phyloP scores from a whole-genome alignment of 1,140 invertebrate species.

The Trichonephila clavipes region DNA sequence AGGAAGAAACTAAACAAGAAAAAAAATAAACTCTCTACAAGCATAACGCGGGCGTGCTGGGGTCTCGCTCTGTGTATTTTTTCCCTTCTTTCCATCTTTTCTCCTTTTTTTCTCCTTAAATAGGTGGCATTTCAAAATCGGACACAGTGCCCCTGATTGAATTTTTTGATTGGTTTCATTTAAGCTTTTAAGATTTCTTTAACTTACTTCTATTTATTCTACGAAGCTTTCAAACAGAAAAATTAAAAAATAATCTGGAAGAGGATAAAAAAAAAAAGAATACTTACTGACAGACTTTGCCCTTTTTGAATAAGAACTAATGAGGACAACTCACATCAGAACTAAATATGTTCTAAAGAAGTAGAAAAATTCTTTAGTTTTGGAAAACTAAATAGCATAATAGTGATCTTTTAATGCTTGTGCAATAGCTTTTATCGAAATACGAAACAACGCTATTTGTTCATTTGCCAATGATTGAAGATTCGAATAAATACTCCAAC shows the following conservation, averaged over 20 bases:
- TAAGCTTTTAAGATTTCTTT: conserved; percentile 46
- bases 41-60: background rate
- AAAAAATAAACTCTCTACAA: background rate
- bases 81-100: background rate
- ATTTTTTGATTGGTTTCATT: conserved; percentile 43
- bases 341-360: background rate
- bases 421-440: no score
- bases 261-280: background rate
- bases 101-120: background rate
- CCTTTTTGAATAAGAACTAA: background rate
- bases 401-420: no score
- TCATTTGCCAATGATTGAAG: no score
- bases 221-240: background rate
- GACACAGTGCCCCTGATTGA: conserved; percentile 31
- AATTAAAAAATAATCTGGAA: background rate
- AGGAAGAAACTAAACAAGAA: background rate
- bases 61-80: background rate
- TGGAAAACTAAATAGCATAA: no score
- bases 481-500: no score
- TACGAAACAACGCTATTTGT: no score
- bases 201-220: conserved; percentile 1
- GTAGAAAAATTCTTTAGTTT: background rate
- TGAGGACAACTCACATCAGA: background rate
- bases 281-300: background rate
- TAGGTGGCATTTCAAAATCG: conserved; percentile 39